Evolutionary conservation across 2,797 vertebrate species (phyloP).

Genomic region (Aratinga solstitialis): DNA sequence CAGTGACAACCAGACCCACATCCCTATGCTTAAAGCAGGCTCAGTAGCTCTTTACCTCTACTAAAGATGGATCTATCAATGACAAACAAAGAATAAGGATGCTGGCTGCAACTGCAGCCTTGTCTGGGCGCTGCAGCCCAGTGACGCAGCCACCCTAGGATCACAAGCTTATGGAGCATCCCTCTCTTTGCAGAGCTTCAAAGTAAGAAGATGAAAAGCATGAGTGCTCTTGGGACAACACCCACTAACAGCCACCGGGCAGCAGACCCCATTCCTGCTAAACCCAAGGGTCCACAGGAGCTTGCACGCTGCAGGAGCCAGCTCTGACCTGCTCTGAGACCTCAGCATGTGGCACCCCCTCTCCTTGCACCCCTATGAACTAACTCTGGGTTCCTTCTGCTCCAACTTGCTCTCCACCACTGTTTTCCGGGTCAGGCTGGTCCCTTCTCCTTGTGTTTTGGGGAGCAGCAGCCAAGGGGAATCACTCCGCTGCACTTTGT

Average conservation of each 20-base stretch:
- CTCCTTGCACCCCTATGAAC: neutral
- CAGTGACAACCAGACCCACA: neutral
- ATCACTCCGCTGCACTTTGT: neutral
- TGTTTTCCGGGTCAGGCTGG: neutral
- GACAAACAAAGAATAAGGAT: accelerated
- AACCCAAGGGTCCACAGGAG: neutral
- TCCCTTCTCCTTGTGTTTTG: accelerated
- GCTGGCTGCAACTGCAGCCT: neutral
- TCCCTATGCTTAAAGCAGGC: accelerated
- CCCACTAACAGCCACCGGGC: neutral
- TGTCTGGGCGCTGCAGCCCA: accelerated
- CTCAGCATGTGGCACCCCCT: neutral
- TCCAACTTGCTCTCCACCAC: neutral
- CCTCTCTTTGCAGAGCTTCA: constrained; percentile 64
- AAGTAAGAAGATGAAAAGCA: constrained; percentile 59
- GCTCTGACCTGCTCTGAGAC: neutral
- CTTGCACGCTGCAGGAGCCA: neutral
- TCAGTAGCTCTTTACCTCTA: accelerated
- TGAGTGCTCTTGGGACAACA: neutral
- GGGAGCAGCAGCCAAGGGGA: neutral
- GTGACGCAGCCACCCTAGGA: neutral
- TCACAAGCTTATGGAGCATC: neutral
- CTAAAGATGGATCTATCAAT: neutral
- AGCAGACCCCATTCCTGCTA: neutral
- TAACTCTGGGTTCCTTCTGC: neutral